phyloP scores from a whole-genome alignment of 2,888 invertebrate genomes.

The Aphidius colemani region DNA sequence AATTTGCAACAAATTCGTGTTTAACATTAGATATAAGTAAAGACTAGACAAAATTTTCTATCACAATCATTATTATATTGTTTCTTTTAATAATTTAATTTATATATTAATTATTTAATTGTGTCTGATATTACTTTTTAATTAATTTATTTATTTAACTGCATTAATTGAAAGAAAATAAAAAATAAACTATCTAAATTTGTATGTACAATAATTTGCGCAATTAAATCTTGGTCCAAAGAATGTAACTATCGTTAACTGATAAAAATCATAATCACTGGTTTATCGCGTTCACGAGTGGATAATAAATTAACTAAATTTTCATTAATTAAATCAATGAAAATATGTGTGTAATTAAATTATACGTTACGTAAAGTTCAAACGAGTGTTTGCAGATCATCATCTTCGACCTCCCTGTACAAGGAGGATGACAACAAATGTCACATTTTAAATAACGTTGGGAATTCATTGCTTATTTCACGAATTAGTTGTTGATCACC shows the following conservation, averaged over 20 bases:
- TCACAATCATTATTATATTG: background rate
- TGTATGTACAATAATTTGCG: background rate
- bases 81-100: too few relatives aligned
- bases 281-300: constrained; percentile 9
- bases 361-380: constrained; percentile 31
- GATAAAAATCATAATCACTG: constrained; percentile 25
- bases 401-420: constrained; percentile 42
- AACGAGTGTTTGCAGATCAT: constrained; percentile 52
- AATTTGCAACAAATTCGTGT: background rate
- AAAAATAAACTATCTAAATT: background rate
- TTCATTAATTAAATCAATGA: constrained; percentile 1
- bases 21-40: background rate
- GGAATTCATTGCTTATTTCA: constrained; percentile 84
- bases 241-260: too few relatives aligned
- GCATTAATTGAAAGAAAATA: constrained; percentile 1
- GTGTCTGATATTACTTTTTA: background rate
- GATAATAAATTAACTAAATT: background rate
- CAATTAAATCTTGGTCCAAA: too few relatives aligned
- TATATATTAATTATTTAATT: background rate
- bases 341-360: background rate
- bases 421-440: constrained; percentile 47
- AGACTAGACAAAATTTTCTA: background rate
- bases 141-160: constrained; percentile 16
- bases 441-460: constrained; percentile 64
- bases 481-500: constrained; percentile 78